Percentiles rank a stretch among this genome's conserved stretches.
Evolutionary conservation across 2,888 invertebrate species (phyloP).

Genomic region (Schrankia costaestrigalis): DNA sequence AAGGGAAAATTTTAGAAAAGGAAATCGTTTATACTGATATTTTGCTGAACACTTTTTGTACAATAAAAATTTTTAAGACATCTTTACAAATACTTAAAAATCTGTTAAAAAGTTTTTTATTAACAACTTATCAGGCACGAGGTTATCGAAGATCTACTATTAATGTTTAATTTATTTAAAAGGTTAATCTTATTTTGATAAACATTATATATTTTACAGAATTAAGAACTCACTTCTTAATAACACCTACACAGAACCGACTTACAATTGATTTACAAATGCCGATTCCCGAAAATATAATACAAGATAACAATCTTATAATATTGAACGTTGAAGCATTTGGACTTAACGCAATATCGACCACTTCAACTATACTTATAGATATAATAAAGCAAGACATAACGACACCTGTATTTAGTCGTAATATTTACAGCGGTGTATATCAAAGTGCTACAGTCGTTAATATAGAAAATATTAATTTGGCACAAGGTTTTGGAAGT

Average conservation of each 20-base stretch:
- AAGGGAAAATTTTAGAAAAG: no score
- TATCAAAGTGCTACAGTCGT: slow-evolving; percentile 34
- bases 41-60: no score
- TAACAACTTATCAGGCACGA: no score
- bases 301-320: slow-evolving; percentile 50
- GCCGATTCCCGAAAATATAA: slow-evolving; percentile 43
- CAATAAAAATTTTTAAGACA: no score
- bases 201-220: slow-evolving; percentile 41
- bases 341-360: slow-evolving; percentile 43
- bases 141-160: no score
- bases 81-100: no score
- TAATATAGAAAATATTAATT: slow-evolving; percentile 41
- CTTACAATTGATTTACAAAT: slow-evolving; percentile 34
- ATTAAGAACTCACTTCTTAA: slow-evolving; percentile 36
- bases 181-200: not conserved
- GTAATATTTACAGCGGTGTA: slow-evolving; percentile 47
- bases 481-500: slow-evolving; percentile 52
- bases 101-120: no score
- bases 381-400: slow-evolving; percentile 57
- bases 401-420: slow-evolving; percentile 51
- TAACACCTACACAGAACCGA: slow-evolving; percentile 33
- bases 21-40: no score
- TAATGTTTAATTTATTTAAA: no score
- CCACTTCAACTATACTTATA: slow-evolving; percentile 51
- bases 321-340: slow-evolving; percentile 51